A percentile compares a stretch with the other conserved stretches of the same genome.
Evolutionary conservation across 2,888 invertebrate species (phyloP).

Genomic region (Brachycybe producta): DNA sequence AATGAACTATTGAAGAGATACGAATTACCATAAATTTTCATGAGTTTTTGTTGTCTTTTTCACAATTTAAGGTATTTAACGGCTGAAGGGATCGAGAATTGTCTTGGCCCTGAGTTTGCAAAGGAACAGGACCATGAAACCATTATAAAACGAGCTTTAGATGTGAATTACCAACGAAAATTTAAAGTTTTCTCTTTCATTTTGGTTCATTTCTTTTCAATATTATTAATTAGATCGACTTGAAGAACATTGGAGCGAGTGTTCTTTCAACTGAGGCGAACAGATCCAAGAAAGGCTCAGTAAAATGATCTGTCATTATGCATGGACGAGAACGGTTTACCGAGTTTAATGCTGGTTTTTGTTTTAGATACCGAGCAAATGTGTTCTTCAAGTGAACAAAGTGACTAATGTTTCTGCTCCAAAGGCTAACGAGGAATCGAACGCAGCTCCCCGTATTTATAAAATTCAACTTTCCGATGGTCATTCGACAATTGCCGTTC

Average conservation of each 20-base stretch:
- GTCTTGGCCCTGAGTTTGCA: conserved; percentile 19
- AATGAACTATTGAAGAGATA: conserved; percentile 1
- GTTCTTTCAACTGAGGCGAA: conserved; percentile 54
- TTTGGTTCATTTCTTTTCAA: conserved; percentile 5
- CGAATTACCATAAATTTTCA: neutral
- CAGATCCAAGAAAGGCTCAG: conserved; percentile 40
- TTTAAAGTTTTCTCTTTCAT: too few species aligned
- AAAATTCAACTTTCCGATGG: conserved; percentile 78
- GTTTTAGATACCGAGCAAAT: conserved; percentile 39
- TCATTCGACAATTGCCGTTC: conserved; percentile 56
- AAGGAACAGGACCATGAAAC: conserved; percentile 16
- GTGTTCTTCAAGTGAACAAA: conserved; percentile 73
- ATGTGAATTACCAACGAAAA: too few species aligned
- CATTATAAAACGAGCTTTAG: conserved; percentile 22
- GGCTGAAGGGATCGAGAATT: conserved; percentile 20
- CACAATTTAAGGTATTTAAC: conserved; percentile 21
- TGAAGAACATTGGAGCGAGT: conserved; percentile 55
- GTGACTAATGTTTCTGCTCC: conserved; percentile 78
- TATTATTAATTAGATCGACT: conserved; percentile 2
- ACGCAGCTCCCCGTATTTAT: conserved; percentile 65
- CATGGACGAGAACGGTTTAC: neutral
- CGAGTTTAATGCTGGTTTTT: neutral
- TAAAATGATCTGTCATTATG: neutral
- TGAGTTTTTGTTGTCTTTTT: neutral
- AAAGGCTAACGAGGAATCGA: conserved; percentile 75